Evolutionary conservation across 2,797 vertebrate genomes (phyloP).

Genomic region (Salmo trutta): DNA sequence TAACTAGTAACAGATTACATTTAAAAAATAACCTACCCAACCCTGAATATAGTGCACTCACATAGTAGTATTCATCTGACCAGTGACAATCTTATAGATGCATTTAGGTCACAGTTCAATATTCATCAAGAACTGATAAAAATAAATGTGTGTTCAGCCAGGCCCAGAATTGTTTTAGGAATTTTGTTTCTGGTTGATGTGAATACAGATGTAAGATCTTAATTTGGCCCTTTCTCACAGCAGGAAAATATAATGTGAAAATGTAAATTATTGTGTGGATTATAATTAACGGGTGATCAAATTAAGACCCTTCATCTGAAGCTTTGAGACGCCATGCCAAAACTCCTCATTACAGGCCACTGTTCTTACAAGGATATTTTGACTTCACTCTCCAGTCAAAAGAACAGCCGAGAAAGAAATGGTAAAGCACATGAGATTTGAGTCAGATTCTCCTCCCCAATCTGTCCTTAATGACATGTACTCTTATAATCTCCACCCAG

Average conservation of each 20-base stretch:
- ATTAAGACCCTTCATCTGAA: neutral
- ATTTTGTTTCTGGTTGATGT: neutral
- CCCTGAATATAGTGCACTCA: no score
- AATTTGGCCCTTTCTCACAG: no score
- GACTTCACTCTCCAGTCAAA: neutral
- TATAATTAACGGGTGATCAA: no score
- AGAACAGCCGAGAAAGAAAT: neutral
- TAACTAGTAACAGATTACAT: no score
- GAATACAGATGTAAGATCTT: neutral
- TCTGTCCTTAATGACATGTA: no score
- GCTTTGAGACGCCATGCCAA: neutral
- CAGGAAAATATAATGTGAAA: no score
- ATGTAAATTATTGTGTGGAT: no score
- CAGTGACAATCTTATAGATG: neutral
- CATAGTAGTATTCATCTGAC: neutral
- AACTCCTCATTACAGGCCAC: neutral
- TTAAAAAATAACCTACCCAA: no score
- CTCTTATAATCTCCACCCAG: no score
- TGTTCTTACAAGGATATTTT: neutral
- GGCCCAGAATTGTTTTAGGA: neutral
- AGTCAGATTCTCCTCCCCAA: neutral
- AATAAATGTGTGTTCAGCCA: no score
- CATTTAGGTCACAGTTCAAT: neutral
- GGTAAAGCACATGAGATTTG: neutral
- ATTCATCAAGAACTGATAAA: neutral